These are phyloP conservation scores for Polyergus mexicanus DNA, from an alignment of 1,140 invertebrate genomes.

Conservation along the genomic window DNA sequence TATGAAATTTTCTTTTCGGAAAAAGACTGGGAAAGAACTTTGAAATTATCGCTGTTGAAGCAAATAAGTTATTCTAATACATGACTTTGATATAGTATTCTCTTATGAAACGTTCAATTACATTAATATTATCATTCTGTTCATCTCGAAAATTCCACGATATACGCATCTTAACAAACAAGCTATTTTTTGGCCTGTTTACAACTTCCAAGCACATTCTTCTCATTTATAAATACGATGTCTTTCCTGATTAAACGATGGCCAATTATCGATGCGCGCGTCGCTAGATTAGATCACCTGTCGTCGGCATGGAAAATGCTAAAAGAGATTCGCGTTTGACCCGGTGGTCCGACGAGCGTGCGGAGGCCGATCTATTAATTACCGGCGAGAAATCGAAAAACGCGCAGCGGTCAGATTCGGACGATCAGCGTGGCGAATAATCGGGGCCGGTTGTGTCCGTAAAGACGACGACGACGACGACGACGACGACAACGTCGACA, in stretches of 20 bases:
- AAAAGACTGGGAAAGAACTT: background rate
- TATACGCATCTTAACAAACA: background rate
- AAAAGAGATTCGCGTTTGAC: constrained; percentile 3
- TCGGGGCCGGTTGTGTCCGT: constrained; percentile 29
- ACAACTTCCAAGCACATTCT: background rate
- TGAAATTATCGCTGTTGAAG: background rate
- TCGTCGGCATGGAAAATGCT: constrained; percentile 2
- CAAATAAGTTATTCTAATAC: background rate
- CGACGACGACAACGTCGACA: constrained; percentile 63
- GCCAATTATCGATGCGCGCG: background rate
- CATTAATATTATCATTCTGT: background rate
- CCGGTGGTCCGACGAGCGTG: background rate
- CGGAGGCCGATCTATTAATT: constrained; percentile 13
- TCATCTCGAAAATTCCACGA: background rate
- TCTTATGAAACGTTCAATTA: background rate
- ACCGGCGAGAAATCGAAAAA: constrained; percentile 11
- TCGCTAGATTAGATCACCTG: constrained; percentile 39
- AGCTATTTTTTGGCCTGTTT: background rate
- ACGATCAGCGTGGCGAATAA: background rate
- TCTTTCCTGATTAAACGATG: constrained; percentile 2
- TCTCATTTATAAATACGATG: background rate
- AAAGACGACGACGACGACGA: constrained; percentile 12
- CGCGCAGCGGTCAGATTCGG: constrained; percentile 19
- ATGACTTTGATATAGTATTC: too few relatives aligned
- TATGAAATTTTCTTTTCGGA: background rate